Percentiles rank a stretch among this genome's conserved stretches.
phyloP scores from a whole-genome alignment of 2,888 invertebrate genomes.

The Tribolium freemani region DNA sequence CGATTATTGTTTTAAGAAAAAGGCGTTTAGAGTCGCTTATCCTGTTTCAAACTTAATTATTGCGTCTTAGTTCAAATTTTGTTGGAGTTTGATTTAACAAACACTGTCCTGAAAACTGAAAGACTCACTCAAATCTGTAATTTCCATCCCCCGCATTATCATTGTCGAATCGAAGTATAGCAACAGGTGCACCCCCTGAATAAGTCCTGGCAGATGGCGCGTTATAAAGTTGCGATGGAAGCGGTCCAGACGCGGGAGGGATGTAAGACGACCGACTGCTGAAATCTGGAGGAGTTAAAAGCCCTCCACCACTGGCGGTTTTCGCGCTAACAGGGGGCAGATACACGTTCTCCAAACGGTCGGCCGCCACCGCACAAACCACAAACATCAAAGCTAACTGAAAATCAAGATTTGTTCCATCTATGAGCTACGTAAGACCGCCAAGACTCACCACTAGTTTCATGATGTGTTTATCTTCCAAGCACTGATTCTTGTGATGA shows the following conservation, averaged over 20 bases:
- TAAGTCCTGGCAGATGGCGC: conserved; percentile 32
- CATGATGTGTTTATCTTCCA: neutral
- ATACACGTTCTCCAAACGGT: conserved; percentile 72
- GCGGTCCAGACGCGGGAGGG: conserved; percentile 25
- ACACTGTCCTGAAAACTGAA: no score
- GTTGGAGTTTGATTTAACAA: no score
- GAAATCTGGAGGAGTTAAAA: conserved; percentile 20
- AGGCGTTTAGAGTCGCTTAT: no score
- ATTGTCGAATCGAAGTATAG: conserved; percentile 71
- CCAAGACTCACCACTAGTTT: conserved; percentile 22
- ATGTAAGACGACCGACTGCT: conserved; percentile 4
- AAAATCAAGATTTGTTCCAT: neutral
- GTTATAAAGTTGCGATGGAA: conserved; percentile 26
- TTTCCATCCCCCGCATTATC: conserved; percentile 73
- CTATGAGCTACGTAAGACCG: neutral
- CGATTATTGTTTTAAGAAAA: no score
- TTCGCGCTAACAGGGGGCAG: conserved; percentile 71
- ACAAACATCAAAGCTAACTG: conserved; percentile 14
- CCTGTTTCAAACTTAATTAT: no score
- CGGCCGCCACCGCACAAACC: conserved; percentile 65
- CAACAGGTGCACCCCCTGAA: conserved; percentile 69
- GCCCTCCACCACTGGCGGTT: conserved; percentile 69
- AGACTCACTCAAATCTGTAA: conserved; percentile 72
- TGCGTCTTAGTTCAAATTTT: no score
- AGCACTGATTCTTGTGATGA: conserved; percentile 1